Percentiles rank a stretch among this genome's conserved stretches.
These are phyloP conservation scores for Euplagia quadripunctaria DNA, from an alignment of 2,888 invertebrate genomes.

Conservation along the genomic window DNA sequence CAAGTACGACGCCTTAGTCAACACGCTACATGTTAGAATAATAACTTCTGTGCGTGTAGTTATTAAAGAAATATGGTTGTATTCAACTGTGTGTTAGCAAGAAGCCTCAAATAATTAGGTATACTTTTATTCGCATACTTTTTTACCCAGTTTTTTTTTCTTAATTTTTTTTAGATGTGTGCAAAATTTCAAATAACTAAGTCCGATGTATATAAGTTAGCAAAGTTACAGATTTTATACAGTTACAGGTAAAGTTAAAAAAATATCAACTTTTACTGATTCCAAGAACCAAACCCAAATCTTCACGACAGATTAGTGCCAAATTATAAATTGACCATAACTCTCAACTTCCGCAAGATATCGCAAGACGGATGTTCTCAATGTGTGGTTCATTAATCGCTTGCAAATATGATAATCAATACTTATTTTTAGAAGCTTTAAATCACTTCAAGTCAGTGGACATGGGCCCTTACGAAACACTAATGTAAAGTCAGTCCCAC, in stretches of 20 bases:
- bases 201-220: too few species aligned
- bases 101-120: neutral
- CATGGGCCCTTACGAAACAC: conserved; percentile 8
- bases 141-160: too few species aligned
- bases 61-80: too few species aligned
- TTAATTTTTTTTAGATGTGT: too few species aligned
- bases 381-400: neutral
- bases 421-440: conserved; percentile 4
- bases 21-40: too few species aligned
- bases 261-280: neutral
- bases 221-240: too few species aligned
- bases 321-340: neutral
- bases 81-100: neutral
- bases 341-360: conserved; percentile 4
- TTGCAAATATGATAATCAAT: conserved; percentile 14
- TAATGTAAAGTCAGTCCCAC: neutral
- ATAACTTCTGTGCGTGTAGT: neutral
- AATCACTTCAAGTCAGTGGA: neutral
- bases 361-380: neutral
- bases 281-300: neutral
- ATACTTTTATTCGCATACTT: too few species aligned
- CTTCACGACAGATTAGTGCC: neutral
- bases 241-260: neutral
- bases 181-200: too few species aligned
- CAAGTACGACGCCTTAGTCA: too few species aligned